phyloP scores from a whole-genome alignment of 2,797 vertebrate genomes.

The Sandelia bainsii region DNA sequence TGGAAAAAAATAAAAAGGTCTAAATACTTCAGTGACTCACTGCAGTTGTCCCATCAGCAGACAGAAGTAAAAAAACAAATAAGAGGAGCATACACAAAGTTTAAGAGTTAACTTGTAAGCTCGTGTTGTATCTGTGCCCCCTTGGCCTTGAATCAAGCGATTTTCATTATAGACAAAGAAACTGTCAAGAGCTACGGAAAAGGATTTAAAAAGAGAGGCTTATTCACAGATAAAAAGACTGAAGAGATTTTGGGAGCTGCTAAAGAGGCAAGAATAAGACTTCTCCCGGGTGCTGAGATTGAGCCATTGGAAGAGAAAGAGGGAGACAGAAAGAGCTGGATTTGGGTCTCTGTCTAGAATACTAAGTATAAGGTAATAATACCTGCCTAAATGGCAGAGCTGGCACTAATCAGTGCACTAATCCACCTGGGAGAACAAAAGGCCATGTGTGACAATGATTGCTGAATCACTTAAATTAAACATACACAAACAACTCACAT shows the following conservation, averaged over 20 bases:
- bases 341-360: conserved; percentile 70
- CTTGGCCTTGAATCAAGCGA: conserved; percentile 66
- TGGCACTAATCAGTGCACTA: conserved; percentile 78
- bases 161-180: conserved; percentile 65
- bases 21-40: not conserved
- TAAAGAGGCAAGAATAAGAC: conserved; percentile 69
- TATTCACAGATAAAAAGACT: conserved; percentile 71
- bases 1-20: not conserved
- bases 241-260: conserved; percentile 63
- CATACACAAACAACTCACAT: conserved; percentile 24
- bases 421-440: conserved; percentile 71
- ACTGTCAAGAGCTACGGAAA: conserved; percentile 63
- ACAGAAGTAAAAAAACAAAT: conserved; percentile 12
- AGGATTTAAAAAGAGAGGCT: conserved; percentile 68
- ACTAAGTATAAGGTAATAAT: conserved; percentile 72
- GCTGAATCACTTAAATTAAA: conserved; percentile 49
- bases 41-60: conserved; percentile 7
- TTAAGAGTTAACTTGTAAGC: conserved; percentile 71
- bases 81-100: conserved; percentile 42
- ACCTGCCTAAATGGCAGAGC: conserved; percentile 75
- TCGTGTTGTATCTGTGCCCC: conserved; percentile 56
- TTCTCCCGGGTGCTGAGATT: conserved; percentile 61
- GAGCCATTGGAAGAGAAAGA: conserved; percentile 61
- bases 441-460: conserved; percentile 75
- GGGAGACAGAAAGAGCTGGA: conserved; percentile 43